phyloP scores from a whole-genome alignment of 2,888 invertebrate genomes.

The Tuta absoluta region DNA sequence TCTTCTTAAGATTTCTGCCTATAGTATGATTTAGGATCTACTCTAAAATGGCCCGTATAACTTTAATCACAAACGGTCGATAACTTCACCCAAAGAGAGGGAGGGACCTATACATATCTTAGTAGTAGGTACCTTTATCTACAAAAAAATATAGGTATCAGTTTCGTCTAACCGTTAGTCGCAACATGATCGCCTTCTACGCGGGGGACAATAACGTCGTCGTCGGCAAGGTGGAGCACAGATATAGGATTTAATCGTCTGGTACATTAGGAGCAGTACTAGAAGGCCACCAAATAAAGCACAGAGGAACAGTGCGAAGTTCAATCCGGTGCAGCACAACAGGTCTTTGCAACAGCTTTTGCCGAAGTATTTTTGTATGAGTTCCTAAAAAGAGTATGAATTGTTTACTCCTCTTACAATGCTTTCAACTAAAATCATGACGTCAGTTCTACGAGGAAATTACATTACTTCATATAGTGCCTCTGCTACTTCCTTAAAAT shows the following conservation, averaged over 20 bases:
- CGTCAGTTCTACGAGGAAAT: no score
- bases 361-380: background rate
- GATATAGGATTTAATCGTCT: background rate
- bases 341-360: slow-evolving; percentile 5
- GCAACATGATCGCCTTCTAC: background rate
- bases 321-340: slow-evolving; percentile 10
- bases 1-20: no score
- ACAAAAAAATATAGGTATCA: background rate
- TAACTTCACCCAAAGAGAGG: no score
- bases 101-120: no score
- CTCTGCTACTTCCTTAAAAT: no score
- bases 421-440: no score
- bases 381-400: background rate
- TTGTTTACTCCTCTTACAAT: no score
- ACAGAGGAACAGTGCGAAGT: slow-evolving; percentile 4
- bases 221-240: background rate
- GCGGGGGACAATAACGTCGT: background rate
- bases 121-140: background rate
- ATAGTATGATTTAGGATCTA: no score
- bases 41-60: no score
- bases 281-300: background rate
- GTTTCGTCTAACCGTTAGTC: background rate
- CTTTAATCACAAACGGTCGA: no score
- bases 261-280: slow-evolving; percentile 1
- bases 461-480: no score